Base-by-base conservation (phyloP, 2,888 invertebrate species). In the Melinaea marsaeus region DNA sequence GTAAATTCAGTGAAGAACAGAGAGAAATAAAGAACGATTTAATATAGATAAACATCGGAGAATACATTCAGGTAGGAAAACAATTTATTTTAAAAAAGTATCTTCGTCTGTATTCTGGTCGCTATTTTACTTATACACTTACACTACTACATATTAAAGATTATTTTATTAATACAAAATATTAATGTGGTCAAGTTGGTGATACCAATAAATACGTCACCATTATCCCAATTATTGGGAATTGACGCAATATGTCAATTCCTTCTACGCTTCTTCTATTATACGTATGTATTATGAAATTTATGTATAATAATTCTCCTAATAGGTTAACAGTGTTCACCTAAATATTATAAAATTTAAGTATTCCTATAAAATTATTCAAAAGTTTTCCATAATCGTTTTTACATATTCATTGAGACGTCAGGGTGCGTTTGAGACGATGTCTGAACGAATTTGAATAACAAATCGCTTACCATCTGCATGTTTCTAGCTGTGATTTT, bases 381-480 rank as follows among this genome's bases (percentile, higher is more conserved):
- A 80, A 81, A 81, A 84, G 80, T 83, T 84, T 86, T 86, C 85
- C 88, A 85, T 86, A 86, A 89, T 86, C 81, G 79, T 88, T 88
- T 84, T 86, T 90, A 89, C 88, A 89, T 85, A 90, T 88, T 89
- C 88, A 90, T 88, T 76, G 79, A 75, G 74, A 81, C 84, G 86
- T 88, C 83, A 80, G 81, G 80, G 85, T 86, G 86, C 86, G 86
- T 89, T 86, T 81, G 83, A 83, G 85, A 80, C 80, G 84, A 80
- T 83, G 84, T 80, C 85, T 79, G 79, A 75, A 74, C 72, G 75
- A 82, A 90, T 90, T 87, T 90, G 88, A 90, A 90, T 90, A 88
- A 87, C 90, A 90, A 90, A 90, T 87, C 79, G 77, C 75, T 80
- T 51, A 83, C 80, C 86, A 89, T 88, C 87, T 87, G 85, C 88